Percentiles rank a stretch among this genome's conserved stretches.
Evolutionary conservation across 1,140 invertebrate genomes (phyloP).

Genomic region (Harpegnathos saltator): DNA sequence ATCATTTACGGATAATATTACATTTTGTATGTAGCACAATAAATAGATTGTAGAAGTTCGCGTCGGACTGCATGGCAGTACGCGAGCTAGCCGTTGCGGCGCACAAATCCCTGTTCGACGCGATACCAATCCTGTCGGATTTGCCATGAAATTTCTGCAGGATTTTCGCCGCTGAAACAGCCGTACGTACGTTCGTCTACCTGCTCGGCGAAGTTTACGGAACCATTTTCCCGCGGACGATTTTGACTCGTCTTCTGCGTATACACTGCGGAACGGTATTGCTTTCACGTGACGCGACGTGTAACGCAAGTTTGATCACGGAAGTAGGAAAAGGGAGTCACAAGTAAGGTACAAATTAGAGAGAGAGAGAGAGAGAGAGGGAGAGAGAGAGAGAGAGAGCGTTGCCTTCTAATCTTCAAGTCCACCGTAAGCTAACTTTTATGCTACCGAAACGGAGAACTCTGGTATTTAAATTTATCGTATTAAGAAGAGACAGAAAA

Average conservation of each 20-base stretch:
- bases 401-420: too few species aligned
- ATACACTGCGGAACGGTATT: neutral
- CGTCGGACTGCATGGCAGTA: neutral
- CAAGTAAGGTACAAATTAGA: too few species aligned
- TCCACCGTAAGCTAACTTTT: too few species aligned
- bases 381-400: too few species aligned
- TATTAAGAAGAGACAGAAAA: too few species aligned
- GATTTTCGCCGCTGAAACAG: conserved; percentile 36
- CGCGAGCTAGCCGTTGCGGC: neutral
- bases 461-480: too few species aligned
- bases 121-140: conserved; percentile 45
- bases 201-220: conserved; percentile 13
- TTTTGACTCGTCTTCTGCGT: neutral
- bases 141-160: conserved; percentile 38
- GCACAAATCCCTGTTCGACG: conserved; percentile 37
- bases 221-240: conserved; percentile 26
- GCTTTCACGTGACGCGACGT: neutral
- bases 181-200: neutral
- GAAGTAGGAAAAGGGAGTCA: too few species aligned
- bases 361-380: too few species aligned
- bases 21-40: conserved; percentile 19
- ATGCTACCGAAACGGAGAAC: too few species aligned
- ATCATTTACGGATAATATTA: conserved; percentile 22
- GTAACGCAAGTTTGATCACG: too few species aligned
- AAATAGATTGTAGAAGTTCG: conserved; percentile 42